These are phyloP conservation scores for Rhea pennata DNA, from an alignment of 2,113 vertebrate species.

Conservation along the genomic window DNA sequence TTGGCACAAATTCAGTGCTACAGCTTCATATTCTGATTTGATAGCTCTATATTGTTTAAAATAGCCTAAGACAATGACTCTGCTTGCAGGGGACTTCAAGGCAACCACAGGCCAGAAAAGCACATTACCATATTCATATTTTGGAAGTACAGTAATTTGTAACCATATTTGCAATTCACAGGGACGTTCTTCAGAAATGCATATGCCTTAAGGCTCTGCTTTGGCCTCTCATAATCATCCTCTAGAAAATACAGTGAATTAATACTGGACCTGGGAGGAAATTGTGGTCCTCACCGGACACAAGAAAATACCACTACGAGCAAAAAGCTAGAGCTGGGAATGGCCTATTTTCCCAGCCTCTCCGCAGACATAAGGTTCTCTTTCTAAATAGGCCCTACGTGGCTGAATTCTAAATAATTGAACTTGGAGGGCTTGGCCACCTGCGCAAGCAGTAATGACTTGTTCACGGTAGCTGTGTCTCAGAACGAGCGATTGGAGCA, in stretches of 20 bases:
- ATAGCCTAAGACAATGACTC: neutral
- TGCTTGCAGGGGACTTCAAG: neutral
- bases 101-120: neutral
- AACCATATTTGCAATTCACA: neutral
- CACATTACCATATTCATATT: neutral
- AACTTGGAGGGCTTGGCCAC: neutral
- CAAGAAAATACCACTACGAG: neutral
- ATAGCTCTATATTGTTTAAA: neutral
- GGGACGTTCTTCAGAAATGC: neutral
- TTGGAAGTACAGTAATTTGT: neutral
- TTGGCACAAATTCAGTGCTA: neutral
- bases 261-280: neutral
- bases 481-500: accelerated
- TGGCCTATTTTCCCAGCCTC: neutral
- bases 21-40: neutral
- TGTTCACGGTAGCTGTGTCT: neutral
- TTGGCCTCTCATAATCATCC: neutral
- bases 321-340: neutral
- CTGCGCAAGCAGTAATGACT: neutral
- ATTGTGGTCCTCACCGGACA: neutral
- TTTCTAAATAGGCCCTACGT: neutral
- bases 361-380: neutral
- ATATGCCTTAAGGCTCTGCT: neutral
- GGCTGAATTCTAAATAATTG: neutral
- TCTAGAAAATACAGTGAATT: neutral